Evolutionary conservation across 2,113 vertebrate genomes (phyloP), one percentile per base, ranked within the genome.

Genomic region (Scomber colias): DNA sequence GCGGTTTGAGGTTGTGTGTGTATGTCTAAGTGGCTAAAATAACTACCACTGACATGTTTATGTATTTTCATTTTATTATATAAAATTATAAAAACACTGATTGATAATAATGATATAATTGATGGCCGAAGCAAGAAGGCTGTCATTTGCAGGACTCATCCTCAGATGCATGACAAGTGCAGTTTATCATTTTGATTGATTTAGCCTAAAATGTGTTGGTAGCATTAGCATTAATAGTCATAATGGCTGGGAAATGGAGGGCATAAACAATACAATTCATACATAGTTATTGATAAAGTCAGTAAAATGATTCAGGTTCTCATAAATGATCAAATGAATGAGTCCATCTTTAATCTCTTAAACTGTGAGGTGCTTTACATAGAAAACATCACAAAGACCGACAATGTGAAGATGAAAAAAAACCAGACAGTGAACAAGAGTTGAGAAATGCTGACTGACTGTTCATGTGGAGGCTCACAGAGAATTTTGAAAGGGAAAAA

Each of bases 401-500:
- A 45, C 24, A 24, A 54, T 10, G 15, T 1, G 3, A 27, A 30
- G 35, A 24, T 48, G 11, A 56, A 54, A 40, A 35, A 17, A 21
- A 31, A 61, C 31, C 19, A 21, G 51, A 46, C 17, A 66, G n/a
- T 16, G 21, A 75, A 15, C 27, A 14, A 15, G 49, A 1, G 5
- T 5, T 66, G 45, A 50, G 35, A 51, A 45, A 65, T 40, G 50
- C 27, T 21, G n/a, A 14, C 51, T 62, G 57, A 60, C 57, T 64
- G 60, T n/a, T 63, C 14, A 27, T 15, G n/a, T n/a, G 11, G 27
- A 70, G 35, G 62, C 62, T 71, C 59, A 71, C 59, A 19, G 15
- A 49, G 12, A 49, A 30, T 35, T 21, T 8, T 3, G 8, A 70
- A 31, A 64, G 55, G 27, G 24, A 27, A 61, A 17, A 24, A 57